Evolutionary conservation across 2,888 invertebrate genomes (phyloP).

Genomic region (Cerastis rubricosa): DNA sequence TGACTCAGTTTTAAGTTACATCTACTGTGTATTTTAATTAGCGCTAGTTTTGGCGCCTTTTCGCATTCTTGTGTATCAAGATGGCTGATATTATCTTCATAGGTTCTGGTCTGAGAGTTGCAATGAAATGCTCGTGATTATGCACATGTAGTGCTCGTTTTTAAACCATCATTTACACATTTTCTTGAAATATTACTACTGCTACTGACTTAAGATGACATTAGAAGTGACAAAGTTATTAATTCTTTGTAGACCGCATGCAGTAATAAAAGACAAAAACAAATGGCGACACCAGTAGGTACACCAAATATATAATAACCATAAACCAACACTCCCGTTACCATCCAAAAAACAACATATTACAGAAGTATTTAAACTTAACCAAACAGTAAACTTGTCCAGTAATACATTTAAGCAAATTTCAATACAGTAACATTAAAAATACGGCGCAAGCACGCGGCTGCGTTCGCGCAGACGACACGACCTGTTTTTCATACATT

Average conservation of each 20-base stretch:
- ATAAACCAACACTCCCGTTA: constrained; percentile 8
- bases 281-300: neutral
- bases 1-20: constrained; percentile 7
- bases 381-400: constrained; percentile 22
- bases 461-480: constrained; percentile 43
- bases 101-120: neutral
- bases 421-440: constrained; percentile 50
- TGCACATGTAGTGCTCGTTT: neutral
- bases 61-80: too few species aligned
- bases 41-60: neutral
- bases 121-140: neutral
- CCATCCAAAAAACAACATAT: neutral
- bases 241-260: neutral
- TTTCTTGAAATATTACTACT: neutral
- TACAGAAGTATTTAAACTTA: constrained; percentile 1
- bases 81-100: neutral
- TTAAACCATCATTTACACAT: neutral
- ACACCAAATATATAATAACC: neutral
- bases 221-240: neutral
- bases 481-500: constrained; percentile 53
- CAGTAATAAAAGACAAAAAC: neutral
- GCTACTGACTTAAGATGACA: neutral
- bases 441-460: constrained; percentile 54
- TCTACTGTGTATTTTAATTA: constrained; percentile 3
- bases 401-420: constrained; percentile 37